phyloP scores from a whole-genome alignment of 2,113 vertebrate genomes.

The Ancistrus triradiatus region DNA sequence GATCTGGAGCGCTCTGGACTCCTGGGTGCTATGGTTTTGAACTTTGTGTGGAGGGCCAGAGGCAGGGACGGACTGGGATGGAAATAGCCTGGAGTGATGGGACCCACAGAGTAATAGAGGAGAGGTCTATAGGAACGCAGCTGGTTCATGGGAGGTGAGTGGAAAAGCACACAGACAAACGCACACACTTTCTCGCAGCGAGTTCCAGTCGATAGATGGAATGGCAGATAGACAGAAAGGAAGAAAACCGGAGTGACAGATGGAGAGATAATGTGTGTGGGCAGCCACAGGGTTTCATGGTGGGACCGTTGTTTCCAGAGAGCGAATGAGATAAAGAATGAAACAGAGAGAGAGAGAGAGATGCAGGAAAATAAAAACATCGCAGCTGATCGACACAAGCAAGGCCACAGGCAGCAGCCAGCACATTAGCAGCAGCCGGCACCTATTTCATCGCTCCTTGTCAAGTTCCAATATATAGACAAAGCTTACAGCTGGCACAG shows the following conservation, averaged over 20 bases:
- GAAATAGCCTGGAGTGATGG: constrained; percentile 24
- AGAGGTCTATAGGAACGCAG: constrained; percentile 10
- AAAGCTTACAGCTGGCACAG: too few relatives aligned
- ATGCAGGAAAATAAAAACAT: constrained; percentile 20
- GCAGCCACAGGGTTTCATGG: constrained; percentile 37
- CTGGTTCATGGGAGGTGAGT: constrained; percentile 32
- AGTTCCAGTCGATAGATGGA: constrained; percentile 44
- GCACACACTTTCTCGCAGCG: constrained; percentile 35
- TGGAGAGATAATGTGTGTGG: constrained; percentile 45
- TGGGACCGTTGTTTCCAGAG: constrained; percentile 40
- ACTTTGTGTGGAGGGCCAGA: constrained; percentile 24
- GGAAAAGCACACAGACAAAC: background rate
- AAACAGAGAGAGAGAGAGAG: constrained; percentile 6
- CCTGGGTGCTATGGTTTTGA: background rate
- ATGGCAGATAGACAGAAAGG: constrained; percentile 44
- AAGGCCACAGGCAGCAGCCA: constrained; percentile 15
- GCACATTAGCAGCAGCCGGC: constrained; percentile 20
- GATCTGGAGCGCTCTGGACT: constrained; percentile 9
- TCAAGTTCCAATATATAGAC: too few relatives aligned
- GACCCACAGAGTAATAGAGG: constrained; percentile 28
- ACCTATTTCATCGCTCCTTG: background rate
- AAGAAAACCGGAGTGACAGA: constrained; percentile 49
- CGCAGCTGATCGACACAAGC: background rate
- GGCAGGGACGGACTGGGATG: constrained; percentile 9
- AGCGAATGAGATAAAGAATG: constrained; percentile 20